Base-by-base conservation (phyloP, 2,113 vertebrate genomes). In the Tupaia tana region DNA sequence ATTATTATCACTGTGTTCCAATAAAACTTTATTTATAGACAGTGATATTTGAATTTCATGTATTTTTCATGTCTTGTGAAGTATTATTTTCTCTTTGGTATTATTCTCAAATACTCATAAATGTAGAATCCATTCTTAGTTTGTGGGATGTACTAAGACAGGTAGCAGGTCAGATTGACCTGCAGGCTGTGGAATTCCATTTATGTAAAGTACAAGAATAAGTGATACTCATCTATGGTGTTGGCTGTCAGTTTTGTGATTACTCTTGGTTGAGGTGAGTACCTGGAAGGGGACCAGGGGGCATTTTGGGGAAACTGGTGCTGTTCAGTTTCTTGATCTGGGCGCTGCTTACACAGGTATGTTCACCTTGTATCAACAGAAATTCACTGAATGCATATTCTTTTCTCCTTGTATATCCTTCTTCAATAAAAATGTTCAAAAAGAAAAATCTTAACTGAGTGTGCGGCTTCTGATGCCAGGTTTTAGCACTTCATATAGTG, bases 41-140 rank as follows among this genome's bases (percentile, higher is more conserved):
- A 19, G 6, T 86, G 52, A 90, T 80, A 93, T 84, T 78, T 89
- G 66, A 89, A 79, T 83, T 88, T 77, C 15, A n/a, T 86, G 0
- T 63, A 52, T 92, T 92, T 92, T 91, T 85, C 54, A 58, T 15
- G 58, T 75, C 61, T 91, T 25, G 1, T 75, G 66, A 93, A 79
- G 27, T 94, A 66, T 19, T n/a, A 20, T 31, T 20, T 70, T 89
- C 71, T 54, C 43, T 77, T 85, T 86, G 31, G 20, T 24, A 52
- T 82, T 77, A 80, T 83, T 94, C 89, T 87, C 63, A 89, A 92
- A 77, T 94, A 81, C 95, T 97, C 93, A 63, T 34, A 79, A 83
- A 29, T 91, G 66, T 71, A 67, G 92, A 80, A 54, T 34, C 15
- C 66, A 16, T 92, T 88, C 22, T 77, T 81, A 29, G 27, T 93